phyloP scores from a whole-genome alignment of 2,888 invertebrate genomes.

The Polymixis flavicincta region DNA sequence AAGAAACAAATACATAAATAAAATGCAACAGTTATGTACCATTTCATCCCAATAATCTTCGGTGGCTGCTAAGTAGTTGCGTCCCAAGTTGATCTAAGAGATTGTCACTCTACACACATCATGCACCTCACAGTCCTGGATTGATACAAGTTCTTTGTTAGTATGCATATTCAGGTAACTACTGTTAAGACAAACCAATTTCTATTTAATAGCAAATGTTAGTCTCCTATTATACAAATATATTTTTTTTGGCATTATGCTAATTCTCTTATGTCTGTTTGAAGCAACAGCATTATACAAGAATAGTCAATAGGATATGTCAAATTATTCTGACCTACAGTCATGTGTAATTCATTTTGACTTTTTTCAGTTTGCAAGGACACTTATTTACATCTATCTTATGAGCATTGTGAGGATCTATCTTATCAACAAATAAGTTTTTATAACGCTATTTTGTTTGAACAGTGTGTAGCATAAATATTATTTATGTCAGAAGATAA shows the following conservation, averaged over 20 bases:
- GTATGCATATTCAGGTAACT: constrained; percentile 73
- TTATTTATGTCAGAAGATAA: constrained; percentile 10
- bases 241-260: constrained; percentile 27
- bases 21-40: constrained; percentile 82
- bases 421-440: background rate
- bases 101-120: constrained; percentile 82
- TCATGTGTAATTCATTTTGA: background rate
- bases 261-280: constrained; percentile 23
- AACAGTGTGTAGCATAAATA: constrained; percentile 15
- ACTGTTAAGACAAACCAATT: constrained; percentile 64
- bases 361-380: background rate
- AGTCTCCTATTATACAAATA: constrained; percentile 46
- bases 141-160: constrained; percentile 86
- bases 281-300: constrained; percentile 18
- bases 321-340: constrained; percentile 29
- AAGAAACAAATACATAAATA: constrained; percentile 66
- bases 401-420: background rate
- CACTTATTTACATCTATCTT: constrained; percentile 8
- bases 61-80: constrained; percentile 75
- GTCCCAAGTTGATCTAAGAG: constrained; percentile 77
- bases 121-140: constrained; percentile 89
- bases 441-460: constrained; percentile 2
- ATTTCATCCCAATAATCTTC: constrained; percentile 89
- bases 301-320: constrained; percentile 25
- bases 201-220: constrained; percentile 62